These are phyloP conservation scores for Eucidaris tribuloides DNA, from an alignment of 35 echinoderm and acorn worm species.

Conservation along the genomic window DNA sequence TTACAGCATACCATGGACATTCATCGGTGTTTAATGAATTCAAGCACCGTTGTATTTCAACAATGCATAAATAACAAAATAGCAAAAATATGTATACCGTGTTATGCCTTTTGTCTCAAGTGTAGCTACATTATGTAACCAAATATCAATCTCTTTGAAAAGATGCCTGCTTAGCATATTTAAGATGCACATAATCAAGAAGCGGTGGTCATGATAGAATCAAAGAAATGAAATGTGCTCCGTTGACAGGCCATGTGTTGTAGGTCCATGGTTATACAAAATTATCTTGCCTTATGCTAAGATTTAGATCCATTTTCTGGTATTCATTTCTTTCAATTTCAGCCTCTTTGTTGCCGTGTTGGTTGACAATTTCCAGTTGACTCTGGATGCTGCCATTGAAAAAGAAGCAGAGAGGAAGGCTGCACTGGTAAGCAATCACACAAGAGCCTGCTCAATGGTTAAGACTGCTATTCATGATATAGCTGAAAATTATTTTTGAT, in stretches of 20 bases:
- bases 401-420: slow-evolving; percentile 68
- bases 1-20: too few relatives aligned
- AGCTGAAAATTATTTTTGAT: background rate
- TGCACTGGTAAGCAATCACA: slow-evolving; percentile 27
- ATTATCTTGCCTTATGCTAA: background rate
- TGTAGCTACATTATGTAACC: too few relatives aligned
- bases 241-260: background rate
- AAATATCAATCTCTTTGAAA: too few relatives aligned
- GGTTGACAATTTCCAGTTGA: slow-evolving; percentile 94
- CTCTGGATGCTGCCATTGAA: slow-evolving; percentile 69
- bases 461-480: background rate
- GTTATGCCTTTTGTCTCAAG: too few relatives aligned
- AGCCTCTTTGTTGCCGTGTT: slow-evolving; percentile 94
- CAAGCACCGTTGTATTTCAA: too few relatives aligned
- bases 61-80: too few relatives aligned
- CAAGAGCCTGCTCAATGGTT: background rate
- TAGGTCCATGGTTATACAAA: background rate
- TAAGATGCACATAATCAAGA: too few relatives aligned
- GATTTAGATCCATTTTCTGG: background rate
- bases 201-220: too few relatives aligned
- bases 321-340: background rate
- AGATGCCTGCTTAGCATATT: too few relatives aligned
- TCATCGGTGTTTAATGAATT: too few relatives aligned
- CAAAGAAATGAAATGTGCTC: too few relatives aligned
- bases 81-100: too few relatives aligned